Percentiles rank a stretch among this genome's conserved stretches.
Conservation (phyloP, 2,797 vertebrate genomes). For the Melanotaenia pygmaea region DNA sequence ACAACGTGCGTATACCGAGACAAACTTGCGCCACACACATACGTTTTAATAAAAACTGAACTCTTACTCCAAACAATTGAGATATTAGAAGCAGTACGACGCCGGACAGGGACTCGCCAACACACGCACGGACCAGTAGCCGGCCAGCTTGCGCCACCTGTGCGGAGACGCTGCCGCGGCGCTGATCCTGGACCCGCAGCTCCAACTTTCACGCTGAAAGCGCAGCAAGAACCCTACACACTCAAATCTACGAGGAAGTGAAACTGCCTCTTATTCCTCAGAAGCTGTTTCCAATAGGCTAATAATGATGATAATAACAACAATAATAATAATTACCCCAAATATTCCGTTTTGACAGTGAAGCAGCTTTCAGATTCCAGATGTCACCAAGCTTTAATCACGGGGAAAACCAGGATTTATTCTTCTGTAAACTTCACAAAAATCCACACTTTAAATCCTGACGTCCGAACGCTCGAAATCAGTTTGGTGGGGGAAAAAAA, state of each 20-base stretch:
- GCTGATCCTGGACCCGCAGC: slow-evolving; percentile 15
- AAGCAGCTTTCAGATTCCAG: slow-evolving; percentile 29
- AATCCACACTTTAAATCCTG: slow-evolving; percentile 49
- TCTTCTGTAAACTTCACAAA: slow-evolving; percentile 51
- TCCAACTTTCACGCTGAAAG: slow-evolving; percentile 15
- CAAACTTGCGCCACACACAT: not conserved
- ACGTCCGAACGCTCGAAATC: slow-evolving; percentile 18
- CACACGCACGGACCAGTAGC: slow-evolving; percentile 26
- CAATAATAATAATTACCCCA: slow-evolving; percentile 45
- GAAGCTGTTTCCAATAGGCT: not conserved
- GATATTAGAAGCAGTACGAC: not conserved
- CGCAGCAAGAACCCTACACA: slow-evolving; percentile 46
- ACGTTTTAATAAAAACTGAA: not conserved
- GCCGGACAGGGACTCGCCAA: not conserved
- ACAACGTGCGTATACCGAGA: not conserved
- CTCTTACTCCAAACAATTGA: not conserved
- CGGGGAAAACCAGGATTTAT: slow-evolving; percentile 5
- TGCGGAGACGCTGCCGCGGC: slow-evolving; percentile 15
- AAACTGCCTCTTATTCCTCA: not conserved
- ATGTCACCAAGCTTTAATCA: slow-evolving; percentile 36
- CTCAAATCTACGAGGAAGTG: slow-evolving; percentile 53
- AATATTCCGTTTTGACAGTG: slow-evolving; percentile 47
- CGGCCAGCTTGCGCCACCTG: slow-evolving; percentile 53
- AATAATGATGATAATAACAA: not conserved
- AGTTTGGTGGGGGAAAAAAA: slow-evolving; percentile 8